Evolutionary conservation across 1,140 invertebrate species (phyloP).

Genomic region (Bombus pyrosoma): DNA sequence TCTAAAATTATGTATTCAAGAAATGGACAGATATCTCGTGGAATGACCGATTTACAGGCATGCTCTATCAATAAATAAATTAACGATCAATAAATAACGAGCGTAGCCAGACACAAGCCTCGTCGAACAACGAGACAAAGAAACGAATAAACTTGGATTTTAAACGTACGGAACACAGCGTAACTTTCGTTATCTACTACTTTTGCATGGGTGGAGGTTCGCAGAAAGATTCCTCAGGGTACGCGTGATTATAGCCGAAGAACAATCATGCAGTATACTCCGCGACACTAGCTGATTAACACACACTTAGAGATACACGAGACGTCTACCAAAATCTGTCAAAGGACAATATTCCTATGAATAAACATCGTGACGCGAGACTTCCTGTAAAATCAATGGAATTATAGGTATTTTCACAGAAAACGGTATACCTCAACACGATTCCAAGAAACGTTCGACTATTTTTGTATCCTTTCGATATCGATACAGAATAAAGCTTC

Average conservation of each 20-base stretch:
- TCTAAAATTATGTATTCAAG: not conserved
- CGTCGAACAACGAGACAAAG: not conserved
- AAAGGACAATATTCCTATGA: slow-evolving; percentile 8
- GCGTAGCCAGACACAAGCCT: not conserved
- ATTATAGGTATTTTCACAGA: not conserved
- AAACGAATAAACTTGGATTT: not conserved
- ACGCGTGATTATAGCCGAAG: slow-evolving; percentile 25
- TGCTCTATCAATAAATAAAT: not conserved
- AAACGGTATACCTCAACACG: not conserved
- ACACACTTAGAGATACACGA: not conserved
- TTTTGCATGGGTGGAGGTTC: slow-evolving; percentile 39
- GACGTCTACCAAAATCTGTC: not conserved
- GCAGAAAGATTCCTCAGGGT: slow-evolving; percentile 32
- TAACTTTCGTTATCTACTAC: slow-evolving; percentile 44
- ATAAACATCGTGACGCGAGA: not conserved
- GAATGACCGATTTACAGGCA: not conserved
- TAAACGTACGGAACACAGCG: not conserved
- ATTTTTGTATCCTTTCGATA: not conserved
- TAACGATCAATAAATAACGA: not conserved
- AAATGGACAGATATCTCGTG: not conserved
- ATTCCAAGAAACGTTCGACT: not conserved
- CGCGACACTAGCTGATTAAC: slow-evolving; percentile 51
- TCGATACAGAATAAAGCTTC: not conserved
- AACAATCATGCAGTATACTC: slow-evolving; percentile 59
- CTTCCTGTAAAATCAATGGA: not conserved